These are phyloP conservation scores for Gopherus evgoodei DNA, from an alignment of 2,113 vertebrate genomes.

Conservation along the genomic window DNA sequence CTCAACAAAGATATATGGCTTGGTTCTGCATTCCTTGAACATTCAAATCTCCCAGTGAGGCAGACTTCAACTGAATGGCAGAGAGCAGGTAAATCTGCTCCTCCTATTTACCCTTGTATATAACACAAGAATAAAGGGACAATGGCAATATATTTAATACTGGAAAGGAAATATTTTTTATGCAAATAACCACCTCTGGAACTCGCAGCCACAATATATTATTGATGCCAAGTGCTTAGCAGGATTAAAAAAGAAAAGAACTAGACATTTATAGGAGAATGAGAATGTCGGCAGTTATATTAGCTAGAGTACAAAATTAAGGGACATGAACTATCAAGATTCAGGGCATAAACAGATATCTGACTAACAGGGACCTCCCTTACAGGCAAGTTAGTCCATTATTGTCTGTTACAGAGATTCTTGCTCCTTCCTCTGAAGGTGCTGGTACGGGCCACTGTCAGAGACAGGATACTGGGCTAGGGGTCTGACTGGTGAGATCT, in stretches of 20 bases:
- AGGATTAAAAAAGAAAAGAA: not conserved
- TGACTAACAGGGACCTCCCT: constrained; percentile 20
- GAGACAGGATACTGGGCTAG: not conserved
- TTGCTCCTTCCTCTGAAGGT: constrained; percentile 11
- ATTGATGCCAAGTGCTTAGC: not conserved
- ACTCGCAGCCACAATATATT: constrained; percentile 33
- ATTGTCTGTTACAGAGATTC: not conserved
- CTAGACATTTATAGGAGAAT: constrained; percentile 16
- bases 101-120: constrained; percentile 11
- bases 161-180: constrained; percentile 22
- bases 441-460: not conserved
- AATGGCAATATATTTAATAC: constrained; percentile 53
- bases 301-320: constrained; percentile 18
- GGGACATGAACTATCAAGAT: constrained; percentile 9
- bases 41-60: constrained; percentile 44
- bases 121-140: not conserved
- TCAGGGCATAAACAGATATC: constrained; percentile 24
- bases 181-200: constrained; percentile 2
- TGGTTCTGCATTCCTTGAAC: constrained; percentile 53
- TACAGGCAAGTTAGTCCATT: constrained; percentile 38
- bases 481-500: not conserved
- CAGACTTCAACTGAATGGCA: not conserved
- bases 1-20: not conserved
- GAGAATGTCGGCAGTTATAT: constrained; percentile 36
- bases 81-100: constrained; percentile 29